Evolutionary conservation across 2,888 invertebrate species (phyloP), one percentile per base, ranked within the genome.

Genomic region (Xanthorhoe designata): DNA sequence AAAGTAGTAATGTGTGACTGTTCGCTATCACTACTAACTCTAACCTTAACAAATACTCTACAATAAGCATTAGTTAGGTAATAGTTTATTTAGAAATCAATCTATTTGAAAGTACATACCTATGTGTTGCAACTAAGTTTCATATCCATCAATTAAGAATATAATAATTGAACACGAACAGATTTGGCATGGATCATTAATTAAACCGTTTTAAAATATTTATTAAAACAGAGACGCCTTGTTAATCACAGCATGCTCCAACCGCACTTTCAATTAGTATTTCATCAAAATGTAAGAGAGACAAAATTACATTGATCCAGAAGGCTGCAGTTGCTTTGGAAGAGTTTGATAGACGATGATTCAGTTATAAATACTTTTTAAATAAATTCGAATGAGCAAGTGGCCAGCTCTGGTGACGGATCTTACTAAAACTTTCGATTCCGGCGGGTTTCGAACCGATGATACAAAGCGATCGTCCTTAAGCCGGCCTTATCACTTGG

Each of bases 191-290:
- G 71, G 69, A 75, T 75, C 77, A 78, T 78, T 80, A 80, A 80
- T 74, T 73, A 79, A 72, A 76, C 75, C 77, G 73, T 72, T 81
- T 77, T 64, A 72, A 72, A 75, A 76, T 78, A 79, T 78, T 79
- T 74, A 82, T 79, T 73, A 73, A 77, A 76, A 76, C 71, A 65
- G 72, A 78, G 76, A 80, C 77, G 78, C 84, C 83, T 85, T 83
- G 82, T 86, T 85, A 81, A 80, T 83, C 84, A 79, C 79, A 81
- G 81, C 81, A 76, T 73, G 78, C 75, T 69, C 76, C 66, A 72
- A 78, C 75, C 75, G 82, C 79, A 80, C 81, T 85, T 87, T 86
- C 85, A 79, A 86, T 85, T 82, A 82, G 83, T 86, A 85, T 86
- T 82, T 86, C 79, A 70, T 79, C 85, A 86, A 89, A 52, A 50